Conservation (phyloP, 2,888 invertebrate species). For the Heliconius sara region DNA sequence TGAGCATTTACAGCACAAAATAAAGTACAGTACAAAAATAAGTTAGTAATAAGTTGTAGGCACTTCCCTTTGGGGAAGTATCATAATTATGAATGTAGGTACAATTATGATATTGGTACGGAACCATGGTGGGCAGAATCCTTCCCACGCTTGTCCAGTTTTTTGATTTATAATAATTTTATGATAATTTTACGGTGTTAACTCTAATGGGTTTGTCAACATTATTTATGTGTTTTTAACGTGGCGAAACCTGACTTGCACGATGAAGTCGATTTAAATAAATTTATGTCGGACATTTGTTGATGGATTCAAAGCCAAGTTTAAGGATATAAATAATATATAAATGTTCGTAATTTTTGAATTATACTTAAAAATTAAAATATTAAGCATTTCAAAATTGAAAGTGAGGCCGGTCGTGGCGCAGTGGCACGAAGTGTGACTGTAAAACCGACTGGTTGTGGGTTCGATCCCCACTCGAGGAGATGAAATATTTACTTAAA, state of each 20-base stretch:
- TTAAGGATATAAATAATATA: neutral
- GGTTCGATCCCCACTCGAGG: too few species aligned
- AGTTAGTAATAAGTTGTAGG: neutral
- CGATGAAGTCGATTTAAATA: neutral
- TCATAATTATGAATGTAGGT: too few species aligned
- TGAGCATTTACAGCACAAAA: neutral
- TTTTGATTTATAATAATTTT: constrained; percentile 9
- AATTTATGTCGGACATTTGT: neutral
- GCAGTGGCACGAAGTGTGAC: too few species aligned
- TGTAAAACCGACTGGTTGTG: too few species aligned
- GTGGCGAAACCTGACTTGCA: constrained; percentile 9
- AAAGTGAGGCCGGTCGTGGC: too few species aligned
- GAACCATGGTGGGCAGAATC: neutral
- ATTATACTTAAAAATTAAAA: neutral
- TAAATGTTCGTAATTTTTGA: neutral
- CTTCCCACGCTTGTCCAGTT: neutral
- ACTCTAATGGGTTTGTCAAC: constrained; percentile 18
- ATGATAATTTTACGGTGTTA: constrained; percentile 24
- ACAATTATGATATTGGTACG: neutral
- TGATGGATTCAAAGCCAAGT: neutral
- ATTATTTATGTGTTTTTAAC: constrained; percentile 18
- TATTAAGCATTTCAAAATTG: too few species aligned
- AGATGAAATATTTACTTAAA: too few species aligned
- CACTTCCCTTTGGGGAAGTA: too few species aligned
- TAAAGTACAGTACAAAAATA: too few species aligned